Evolutionary conservation across 1,140 invertebrate species (phyloP).

Genomic region (Neocloeon triangulifer): DNA sequence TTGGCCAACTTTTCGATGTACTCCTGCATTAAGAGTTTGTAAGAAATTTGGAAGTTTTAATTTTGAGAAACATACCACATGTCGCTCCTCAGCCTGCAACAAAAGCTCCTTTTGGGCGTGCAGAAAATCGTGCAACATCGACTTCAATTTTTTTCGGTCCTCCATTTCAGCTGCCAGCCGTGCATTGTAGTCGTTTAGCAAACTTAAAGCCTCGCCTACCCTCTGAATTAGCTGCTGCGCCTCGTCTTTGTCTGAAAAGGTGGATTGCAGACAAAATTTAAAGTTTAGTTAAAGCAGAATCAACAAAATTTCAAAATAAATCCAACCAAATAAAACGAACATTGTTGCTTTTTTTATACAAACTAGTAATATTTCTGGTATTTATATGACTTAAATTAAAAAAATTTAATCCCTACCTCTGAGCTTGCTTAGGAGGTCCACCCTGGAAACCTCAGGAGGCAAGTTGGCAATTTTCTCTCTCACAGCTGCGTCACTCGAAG

Average conservation of each 20-base stretch:
- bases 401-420: conserved; percentile 28
- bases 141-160: conserved; percentile 56
- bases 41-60: no score
- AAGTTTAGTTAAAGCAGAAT: no score
- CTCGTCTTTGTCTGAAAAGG: conserved; percentile 43
- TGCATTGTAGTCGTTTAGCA: conserved; percentile 75
- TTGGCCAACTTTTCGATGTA: conserved; percentile 69
- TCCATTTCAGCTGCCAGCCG: conserved; percentile 70
- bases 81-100: conserved; percentile 55
- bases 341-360: not conserved
- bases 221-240: conserved; percentile 44
- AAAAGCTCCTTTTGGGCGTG: conserved; percentile 63
- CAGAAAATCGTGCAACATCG: conserved; percentile 72
- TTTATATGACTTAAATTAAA: not conserved
- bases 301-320: conserved; percentile 4
- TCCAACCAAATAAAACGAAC: conserved; percentile 6
- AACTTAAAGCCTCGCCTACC: conserved; percentile 65
- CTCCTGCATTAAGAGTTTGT: no score
- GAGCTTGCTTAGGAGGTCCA: conserved; percentile 56
- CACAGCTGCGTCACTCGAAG: conserved; percentile 78
- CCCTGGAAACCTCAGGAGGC: conserved; percentile 84
- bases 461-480: conserved; percentile 81
- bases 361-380: not conserved
- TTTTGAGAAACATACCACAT: conserved; percentile 39
- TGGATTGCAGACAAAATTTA: no score